Percentiles rank a stretch among this genome's conserved stretches.
phyloP scores from a whole-genome alignment of 2,113 vertebrate genomes.

The Hippopotamus amphibius region DNA sequence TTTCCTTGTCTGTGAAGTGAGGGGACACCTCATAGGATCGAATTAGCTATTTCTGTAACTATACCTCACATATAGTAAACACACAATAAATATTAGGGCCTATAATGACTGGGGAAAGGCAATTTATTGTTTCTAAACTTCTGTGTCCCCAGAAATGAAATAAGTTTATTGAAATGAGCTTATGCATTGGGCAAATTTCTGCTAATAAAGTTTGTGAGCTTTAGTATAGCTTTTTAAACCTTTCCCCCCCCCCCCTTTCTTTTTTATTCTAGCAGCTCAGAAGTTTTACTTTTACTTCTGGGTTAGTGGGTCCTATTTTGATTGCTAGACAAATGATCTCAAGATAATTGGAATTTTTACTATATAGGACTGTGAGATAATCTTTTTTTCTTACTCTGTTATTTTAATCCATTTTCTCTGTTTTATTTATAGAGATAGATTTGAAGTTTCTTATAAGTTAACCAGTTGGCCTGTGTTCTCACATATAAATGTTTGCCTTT shows the following conservation, averaged over 20 bases:
- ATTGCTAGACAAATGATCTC: neutral
- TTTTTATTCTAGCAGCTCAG: neutral
- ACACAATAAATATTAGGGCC: neutral
- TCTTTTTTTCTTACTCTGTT: neutral
- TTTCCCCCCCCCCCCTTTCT: neutral
- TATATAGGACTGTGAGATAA: neutral
- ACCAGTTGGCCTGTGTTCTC: neutral
- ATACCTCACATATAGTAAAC: neutral
- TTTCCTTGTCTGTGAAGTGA: constrained; percentile 26
- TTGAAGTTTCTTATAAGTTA: constrained; percentile 50
- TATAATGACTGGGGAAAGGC: neutral
- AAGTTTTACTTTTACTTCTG: constrained; percentile 14
- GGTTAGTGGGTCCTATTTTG: neutral
- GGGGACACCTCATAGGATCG: neutral
- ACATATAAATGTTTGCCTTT: constrained; percentile 60
- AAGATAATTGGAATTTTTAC: constrained; percentile 46
- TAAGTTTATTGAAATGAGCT: constrained; percentile 29
- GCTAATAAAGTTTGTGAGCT: neutral
- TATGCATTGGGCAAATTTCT: constrained; percentile 26
- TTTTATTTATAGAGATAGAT: constrained; percentile 35
- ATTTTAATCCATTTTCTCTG: constrained; percentile 61
- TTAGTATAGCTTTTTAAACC: neutral
- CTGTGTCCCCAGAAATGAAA: neutral
- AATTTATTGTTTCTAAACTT: constrained; percentile 15
- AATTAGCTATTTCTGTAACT: neutral